Conservation (phyloP, 2,797 vertebrate genomes). For the Yasuhikotakia modesta region DNA sequence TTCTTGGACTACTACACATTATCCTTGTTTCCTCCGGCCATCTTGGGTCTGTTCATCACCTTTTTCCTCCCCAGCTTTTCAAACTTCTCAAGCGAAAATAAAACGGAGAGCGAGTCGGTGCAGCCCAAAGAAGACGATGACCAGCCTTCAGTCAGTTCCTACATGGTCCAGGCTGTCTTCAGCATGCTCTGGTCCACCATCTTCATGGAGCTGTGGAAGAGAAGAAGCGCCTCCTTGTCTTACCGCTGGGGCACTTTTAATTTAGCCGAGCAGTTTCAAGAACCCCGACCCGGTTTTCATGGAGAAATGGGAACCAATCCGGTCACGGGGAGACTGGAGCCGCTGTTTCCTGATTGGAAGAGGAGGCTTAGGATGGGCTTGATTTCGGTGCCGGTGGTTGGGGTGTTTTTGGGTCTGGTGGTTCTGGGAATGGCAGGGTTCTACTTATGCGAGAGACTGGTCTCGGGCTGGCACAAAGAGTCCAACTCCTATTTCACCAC, state of each 20-base stretch:
- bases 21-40: slow-evolving; percentile 76
- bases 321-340: slow-evolving; percentile 76
- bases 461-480: slow-evolving; percentile 65
- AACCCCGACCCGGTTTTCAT: slow-evolving; percentile 76
- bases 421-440: slow-evolving; percentile 77
- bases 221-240: slow-evolving; percentile 73
- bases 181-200: slow-evolving; percentile 84
- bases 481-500: slow-evolving; percentile 68
- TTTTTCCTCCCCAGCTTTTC: slow-evolving; percentile 68
- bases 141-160: slow-evolving; percentile 65
- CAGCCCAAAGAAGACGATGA: slow-evolving; percentile 45
- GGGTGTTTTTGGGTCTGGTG: slow-evolving; percentile 76
- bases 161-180: slow-evolving; percentile 79
- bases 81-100: slow-evolving; percentile 7
- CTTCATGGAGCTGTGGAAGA: slow-evolving; percentile 83
- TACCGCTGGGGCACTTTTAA: slow-evolving; percentile 78
- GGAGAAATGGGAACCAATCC: slow-evolving; percentile 76
- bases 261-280: slow-evolving; percentile 75
- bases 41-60: slow-evolving; percentile 71
- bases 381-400: slow-evolving; percentile 78
- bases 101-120: background rate
- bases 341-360: slow-evolving; percentile 77
- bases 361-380: slow-evolving; percentile 73
- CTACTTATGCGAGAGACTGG: slow-evolving; percentile 75
- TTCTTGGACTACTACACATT: slow-evolving; percentile 84